These are phyloP conservation scores for Cephus spinipes DNA, from an alignment of 2,888 invertebrate genomes.

Conservation along the genomic window DNA sequence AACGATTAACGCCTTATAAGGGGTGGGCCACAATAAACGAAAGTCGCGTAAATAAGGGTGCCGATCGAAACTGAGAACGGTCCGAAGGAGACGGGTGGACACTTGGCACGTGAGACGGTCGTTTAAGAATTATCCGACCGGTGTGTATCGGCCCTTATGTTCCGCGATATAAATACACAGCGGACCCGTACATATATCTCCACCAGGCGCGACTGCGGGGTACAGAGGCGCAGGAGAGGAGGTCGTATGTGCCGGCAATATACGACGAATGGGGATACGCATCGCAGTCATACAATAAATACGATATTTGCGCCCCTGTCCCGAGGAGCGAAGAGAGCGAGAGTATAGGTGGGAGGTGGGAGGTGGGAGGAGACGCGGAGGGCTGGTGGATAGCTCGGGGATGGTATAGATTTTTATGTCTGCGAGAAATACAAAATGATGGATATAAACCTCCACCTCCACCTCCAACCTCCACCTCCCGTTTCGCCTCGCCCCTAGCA, in stretches of 20 bases:
- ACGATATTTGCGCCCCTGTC: slow-evolving; percentile 56
- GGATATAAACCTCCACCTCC: slow-evolving; percentile 59
- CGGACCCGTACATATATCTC: neutral
- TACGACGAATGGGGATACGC: slow-evolving; percentile 19
- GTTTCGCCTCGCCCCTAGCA: slow-evolving; percentile 41
- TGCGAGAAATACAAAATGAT: slow-evolving; percentile 65
- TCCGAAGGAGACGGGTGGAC: neutral
- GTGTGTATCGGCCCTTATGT: neutral
- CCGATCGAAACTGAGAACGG: neutral
- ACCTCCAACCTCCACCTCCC: slow-evolving; percentile 23
- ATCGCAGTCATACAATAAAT: slow-evolving; percentile 60
- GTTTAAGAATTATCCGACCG: neutral
- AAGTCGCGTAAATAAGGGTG: neutral
- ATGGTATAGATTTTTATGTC: slow-evolving; percentile 65
- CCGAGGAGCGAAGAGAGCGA: slow-evolving; percentile 34
- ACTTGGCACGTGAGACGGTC: neutral
- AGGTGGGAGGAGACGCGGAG: slow-evolving; percentile 20
- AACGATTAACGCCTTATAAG: neutral
- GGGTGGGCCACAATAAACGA: neutral
- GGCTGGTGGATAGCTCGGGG: slow-evolving; percentile 43
- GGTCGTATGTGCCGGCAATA: slow-evolving; percentile 32
- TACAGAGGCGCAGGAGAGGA: slow-evolving; percentile 24
- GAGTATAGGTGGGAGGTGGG: slow-evolving; percentile 26
- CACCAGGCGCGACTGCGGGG: neutral
- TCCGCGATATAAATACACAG: neutral